Base-by-base conservation (phyloP, 2,113 vertebrate species). In the Melanerpes formicivorus region DNA sequence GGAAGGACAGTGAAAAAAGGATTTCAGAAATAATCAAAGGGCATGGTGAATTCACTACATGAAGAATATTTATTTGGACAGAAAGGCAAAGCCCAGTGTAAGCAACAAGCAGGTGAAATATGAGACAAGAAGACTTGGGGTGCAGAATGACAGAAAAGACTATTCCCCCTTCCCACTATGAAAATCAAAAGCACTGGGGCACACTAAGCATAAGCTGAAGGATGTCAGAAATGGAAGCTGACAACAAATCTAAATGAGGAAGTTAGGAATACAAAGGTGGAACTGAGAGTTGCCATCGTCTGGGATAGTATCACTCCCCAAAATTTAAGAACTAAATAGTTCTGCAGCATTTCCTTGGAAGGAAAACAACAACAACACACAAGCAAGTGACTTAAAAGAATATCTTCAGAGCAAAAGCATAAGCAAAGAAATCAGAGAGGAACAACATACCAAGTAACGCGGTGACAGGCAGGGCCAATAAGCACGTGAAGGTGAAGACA, bases 261-360 rank as follows among this genome's bases (percentile, higher is more conserved):
- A 88, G 27, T 29, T 37, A 46, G 63, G 63, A 92, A 69, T 25
- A 23, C 84, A 71, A 93, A 94, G 85, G 89, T 85, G 83, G 40
- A 87, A 52, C 42, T 67, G 34, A 30, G 19, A 17, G 55, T 32
- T 88, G 75, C 63, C 59, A 62, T 84, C 44, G 70, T 42, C 52
- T 54, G 54, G 71, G n/a, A 56, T 69, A 72, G 18, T 48, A 67
- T 44, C 72, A 46, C 19, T 19, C 55, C n/a, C 55, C 26, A 65
- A 89, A 70, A 79, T 30, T 62, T 27, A 75, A 78, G 30, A 88
- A 78, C 30, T 54, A 69, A 81, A 46, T 7, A 88, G 56, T 27
- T 56, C 67, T n/a, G 44, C 30, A 90, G 30, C 37, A 67, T 67
- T 56, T 85, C 2, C 1, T 4, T 34, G 81, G 34, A 64, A 74